Base-by-base conservation (phyloP, 2,797 vertebrate genomes). In the Erethizon dorsatum region DNA sequence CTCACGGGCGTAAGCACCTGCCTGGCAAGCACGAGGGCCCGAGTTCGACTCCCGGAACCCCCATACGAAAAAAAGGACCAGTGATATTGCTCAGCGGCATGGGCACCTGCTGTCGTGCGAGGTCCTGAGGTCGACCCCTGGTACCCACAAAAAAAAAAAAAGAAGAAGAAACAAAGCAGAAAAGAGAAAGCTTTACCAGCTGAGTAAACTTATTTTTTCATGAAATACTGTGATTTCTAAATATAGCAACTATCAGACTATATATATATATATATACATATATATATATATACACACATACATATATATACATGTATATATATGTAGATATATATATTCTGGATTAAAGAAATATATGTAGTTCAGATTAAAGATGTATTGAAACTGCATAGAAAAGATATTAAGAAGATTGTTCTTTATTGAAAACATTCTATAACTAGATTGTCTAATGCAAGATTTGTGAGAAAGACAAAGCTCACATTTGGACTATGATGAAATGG, bases 321-420 rank as follows among this genome's bases (percentile, higher is more conserved):
- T 93, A n/a, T n/a, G n/a, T n/a, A n/a, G n/a, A n/a, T n/a, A n/a
- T n/a, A n/a, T n/a, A n/a, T n/a, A n/a, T n/a, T n/a, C n/a, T n/a
- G n/a, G n/a, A n/a, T n/a, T n/a, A n/a, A n/a, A 57, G 94, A 79
- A 45, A 91, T 94, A 97, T 78, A 57, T 85, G 78, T 83, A 75
- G 94, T 97, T 75, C 73, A 95, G 94, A 96, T 63, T 69, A 31
- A 94, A 95, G 96, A 97, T 88, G 86, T 57, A 98, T 98, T 98
- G 85, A 98, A 98, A 83, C 88, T 93, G 97, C 95, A 97, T 4
- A 97, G 93, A 96, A 85, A 94, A 98, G 59, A 47, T 97, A 97
- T 97, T 98, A 98, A 98, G 77, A 95, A 98, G 79, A 96, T 97
- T 97, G 73, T 95, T 98, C 84, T 98, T 97, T 33, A 2, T 94